Evolutionary conservation across 2,113 vertebrate genomes (phyloP).

Genomic region (Arizona elegans): DNA sequence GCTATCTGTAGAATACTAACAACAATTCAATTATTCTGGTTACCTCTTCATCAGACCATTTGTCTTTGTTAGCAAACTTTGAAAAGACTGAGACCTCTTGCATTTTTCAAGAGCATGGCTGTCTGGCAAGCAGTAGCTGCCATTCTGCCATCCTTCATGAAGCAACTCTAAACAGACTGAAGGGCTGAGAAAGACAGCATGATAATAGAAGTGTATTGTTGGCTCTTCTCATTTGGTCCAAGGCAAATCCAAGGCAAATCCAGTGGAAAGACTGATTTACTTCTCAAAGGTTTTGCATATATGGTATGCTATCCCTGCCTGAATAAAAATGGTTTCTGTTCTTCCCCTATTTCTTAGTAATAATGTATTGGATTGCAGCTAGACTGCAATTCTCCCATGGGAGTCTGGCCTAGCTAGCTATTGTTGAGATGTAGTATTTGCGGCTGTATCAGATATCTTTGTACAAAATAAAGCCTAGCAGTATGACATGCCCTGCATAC

Average conservation of each 20-base stretch:
- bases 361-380: background rate
- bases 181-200: background rate
- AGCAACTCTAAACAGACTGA: background rate
- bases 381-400: background rate
- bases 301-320: background rate
- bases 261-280: background rate
- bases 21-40: constrained; percentile 35
- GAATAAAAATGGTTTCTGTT: background rate
- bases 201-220: background rate
- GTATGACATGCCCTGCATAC: background rate
- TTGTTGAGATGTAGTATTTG: background rate
- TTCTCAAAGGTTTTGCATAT: background rate
- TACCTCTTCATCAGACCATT: constrained; percentile 7
- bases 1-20: background rate
- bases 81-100: background rate
- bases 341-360: background rate
- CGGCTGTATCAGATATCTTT: background rate
- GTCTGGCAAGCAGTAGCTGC: constrained; percentile 1
- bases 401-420: background rate
- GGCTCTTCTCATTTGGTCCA: background rate
- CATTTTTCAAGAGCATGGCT: constrained; percentile 41
- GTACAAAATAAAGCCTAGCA: background rate
- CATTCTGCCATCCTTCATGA: constrained; percentile 26
- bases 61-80: constrained; percentile 14
- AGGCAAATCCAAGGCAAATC: background rate